phyloP scores from a whole-genome alignment of 2,113 vertebrate genomes.

The Mungos mungo region DNA sequence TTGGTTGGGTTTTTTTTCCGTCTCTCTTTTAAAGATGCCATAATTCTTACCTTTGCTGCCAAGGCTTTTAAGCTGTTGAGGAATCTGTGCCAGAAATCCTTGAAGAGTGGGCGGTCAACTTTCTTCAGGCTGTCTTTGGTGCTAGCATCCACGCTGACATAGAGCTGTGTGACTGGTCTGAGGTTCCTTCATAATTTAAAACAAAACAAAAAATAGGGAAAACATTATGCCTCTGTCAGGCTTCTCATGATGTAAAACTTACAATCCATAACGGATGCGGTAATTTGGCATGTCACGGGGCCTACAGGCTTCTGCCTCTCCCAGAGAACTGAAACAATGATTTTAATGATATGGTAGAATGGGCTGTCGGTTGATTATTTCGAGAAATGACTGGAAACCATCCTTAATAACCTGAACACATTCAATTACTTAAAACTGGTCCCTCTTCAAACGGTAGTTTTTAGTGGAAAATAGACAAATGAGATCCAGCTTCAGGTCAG shows the following conservation, averaged over 20 bases:
- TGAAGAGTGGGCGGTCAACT: slow-evolving; percentile 97
- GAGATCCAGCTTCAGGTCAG: not conserved
- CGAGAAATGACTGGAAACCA: not conserved
- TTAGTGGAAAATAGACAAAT: not conserved
- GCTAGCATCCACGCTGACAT: slow-evolving; percentile 96
- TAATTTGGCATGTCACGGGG: not conserved
- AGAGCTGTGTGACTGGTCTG: slow-evolving; percentile 95
- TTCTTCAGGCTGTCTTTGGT: slow-evolving; percentile 95
- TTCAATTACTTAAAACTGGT: not conserved
- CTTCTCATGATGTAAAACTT: not conserved
- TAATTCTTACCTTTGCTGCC: slow-evolving; percentile 92
- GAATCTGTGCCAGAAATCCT: slow-evolving; percentile 98
- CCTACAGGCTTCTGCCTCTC: not conserved
- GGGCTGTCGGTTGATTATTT: not conserved
- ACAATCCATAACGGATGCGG: not conserved
- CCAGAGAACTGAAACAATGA: not conserved
- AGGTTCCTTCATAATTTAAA: slow-evolving; percentile 86
- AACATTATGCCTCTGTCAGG: not conserved
- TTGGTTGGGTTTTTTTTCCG: not conserved
- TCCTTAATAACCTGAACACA: not conserved
- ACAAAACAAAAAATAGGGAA: not conserved
- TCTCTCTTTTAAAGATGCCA: not conserved
- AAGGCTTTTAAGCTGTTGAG: slow-evolving; percentile 94
- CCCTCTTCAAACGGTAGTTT: not conserved
- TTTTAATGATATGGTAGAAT: not conserved